Percentiles rank a stretch among this genome's conserved stretches.
Conservation (phyloP, 2,888 invertebrate genomes). For the Rhimphoctona megacephalus region DNA sequence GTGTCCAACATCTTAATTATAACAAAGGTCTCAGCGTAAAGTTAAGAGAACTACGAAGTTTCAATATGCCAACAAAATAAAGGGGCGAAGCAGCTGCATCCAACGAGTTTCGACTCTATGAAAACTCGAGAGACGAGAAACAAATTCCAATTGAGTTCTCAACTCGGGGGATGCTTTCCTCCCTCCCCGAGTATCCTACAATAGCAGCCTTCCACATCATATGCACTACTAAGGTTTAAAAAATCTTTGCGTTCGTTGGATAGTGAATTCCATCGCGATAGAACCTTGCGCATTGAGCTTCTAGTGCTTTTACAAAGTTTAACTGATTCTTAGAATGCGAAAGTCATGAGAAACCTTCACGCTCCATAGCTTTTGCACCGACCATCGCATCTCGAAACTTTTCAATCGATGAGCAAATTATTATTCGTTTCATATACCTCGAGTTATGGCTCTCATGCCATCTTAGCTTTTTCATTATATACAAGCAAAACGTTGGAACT, state of each 20-base stretch:
- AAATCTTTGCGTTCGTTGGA: constrained; percentile 20
- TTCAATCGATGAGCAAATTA: constrained; percentile 61
- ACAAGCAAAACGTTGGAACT: constrained; percentile 10
- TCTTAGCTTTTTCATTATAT: constrained; percentile 50
- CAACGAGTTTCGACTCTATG: constrained; percentile 14
- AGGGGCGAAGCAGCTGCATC: constrained; percentile 18
- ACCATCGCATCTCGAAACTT: constrained; percentile 32
- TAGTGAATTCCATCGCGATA: constrained; percentile 2
- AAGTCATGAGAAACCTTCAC: constrained; percentile 28
- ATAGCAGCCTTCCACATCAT: constrained; percentile 30
- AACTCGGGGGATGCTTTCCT: not conserved
- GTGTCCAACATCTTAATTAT: constrained; percentile 44
- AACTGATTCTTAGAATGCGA: constrained; percentile 25
- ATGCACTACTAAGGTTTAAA: constrained; percentile 10
- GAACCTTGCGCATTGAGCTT: not conserved
- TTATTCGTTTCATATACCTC: constrained; percentile 35
- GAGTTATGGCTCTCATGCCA: constrained; percentile 10
- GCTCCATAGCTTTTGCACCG: not conserved
- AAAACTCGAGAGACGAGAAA: constrained; percentile 22
- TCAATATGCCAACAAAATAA: constrained; percentile 18
- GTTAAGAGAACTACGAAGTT: constrained; percentile 7
- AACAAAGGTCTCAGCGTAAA: not conserved
- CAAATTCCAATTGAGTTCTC: constrained; percentile 42
- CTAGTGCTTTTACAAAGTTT: constrained; percentile 35
- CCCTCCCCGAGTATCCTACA: not conserved